These are phyloP conservation scores for Palythoa grandis DNA, from an alignment of 92 coral and sea anemone species.

Conservation along the genomic window DNA sequence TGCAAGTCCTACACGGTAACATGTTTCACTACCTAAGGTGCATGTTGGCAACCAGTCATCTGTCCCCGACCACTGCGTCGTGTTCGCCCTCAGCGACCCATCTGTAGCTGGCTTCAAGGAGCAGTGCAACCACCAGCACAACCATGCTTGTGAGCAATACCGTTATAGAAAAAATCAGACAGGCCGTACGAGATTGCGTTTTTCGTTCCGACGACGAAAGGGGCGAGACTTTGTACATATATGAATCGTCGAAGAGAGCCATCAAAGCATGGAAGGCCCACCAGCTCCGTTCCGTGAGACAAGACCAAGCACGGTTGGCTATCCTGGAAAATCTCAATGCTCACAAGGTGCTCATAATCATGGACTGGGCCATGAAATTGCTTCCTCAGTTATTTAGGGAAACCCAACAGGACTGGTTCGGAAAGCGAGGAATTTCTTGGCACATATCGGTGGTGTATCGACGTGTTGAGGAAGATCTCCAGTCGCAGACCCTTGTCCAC, in stretches of 20 bases:
- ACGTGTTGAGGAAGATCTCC: not conserved
- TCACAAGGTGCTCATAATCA: not conserved
- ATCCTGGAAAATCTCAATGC: not conserved
- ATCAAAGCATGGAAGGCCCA: conserved; percentile 22
- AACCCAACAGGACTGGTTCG: conserved; percentile 25
- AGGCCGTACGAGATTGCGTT: not conserved
- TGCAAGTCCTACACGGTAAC: too few relatives aligned
- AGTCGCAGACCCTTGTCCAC: not conserved
- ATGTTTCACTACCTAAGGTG: not conserved
- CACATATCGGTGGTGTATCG: conserved; percentile 22
- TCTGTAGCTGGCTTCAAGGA: conserved; percentile 5
- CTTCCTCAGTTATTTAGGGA: conserved; percentile 7
- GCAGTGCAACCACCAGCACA: not conserved
- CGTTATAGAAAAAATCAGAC: not conserved
- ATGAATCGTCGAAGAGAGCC: conserved; percentile 12
- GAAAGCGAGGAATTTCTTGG: conserved; percentile 22
- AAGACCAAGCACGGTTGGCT: conserved; percentile 10
- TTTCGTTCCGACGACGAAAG: conserved; percentile 25
- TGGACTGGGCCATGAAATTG: conserved; percentile 28
- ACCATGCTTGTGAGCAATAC: conserved; percentile 1
- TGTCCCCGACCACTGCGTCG: not conserved
- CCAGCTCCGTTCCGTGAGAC: conserved; percentile 10
- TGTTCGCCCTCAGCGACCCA: conserved; percentile 13
- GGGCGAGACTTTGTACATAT: not conserved
- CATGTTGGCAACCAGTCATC: conserved; percentile 7